phyloP scores from a whole-genome alignment of 2,797 vertebrate species.

The Schizopygopsis pylzovi region DNA sequence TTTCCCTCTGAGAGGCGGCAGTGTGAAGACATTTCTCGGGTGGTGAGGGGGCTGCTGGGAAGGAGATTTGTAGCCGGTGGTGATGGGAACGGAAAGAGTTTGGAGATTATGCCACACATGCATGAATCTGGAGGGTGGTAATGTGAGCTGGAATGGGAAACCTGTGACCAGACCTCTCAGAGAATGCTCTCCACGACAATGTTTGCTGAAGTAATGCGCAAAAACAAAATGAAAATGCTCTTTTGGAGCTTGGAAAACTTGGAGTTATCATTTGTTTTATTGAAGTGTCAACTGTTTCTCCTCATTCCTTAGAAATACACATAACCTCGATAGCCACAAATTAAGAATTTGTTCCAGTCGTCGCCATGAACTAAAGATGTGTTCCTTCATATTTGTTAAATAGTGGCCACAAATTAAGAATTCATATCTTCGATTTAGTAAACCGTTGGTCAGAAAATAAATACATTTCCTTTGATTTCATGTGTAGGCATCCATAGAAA shows the following conservation, averaged over 20 bases:
- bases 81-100: constrained; percentile 43
- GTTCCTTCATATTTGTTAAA: background rate
- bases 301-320: background rate
- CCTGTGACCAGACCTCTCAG: background rate
- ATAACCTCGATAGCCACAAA: background rate
- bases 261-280: background rate
- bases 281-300: background rate
- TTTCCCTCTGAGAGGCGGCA: constrained; percentile 64
- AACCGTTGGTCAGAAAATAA: background rate
- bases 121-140: constrained; percentile 34
- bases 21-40: constrained; percentile 55
- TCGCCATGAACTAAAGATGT: background rate
- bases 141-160: constrained; percentile 26
- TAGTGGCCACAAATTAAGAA: background rate
- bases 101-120: constrained; percentile 54
- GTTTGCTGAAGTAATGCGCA: background rate
- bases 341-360: background rate
- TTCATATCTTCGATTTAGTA: fast-evolving
- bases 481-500: background rate
- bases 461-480: too few relatives aligned
- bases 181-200: background rate
- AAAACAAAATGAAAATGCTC: background rate
- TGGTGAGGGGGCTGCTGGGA: constrained; percentile 44
- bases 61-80: constrained; percentile 42
- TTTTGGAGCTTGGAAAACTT: background rate